phyloP scores from a whole-genome alignment of 2,888 invertebrate genomes.

The Linhomoeus sp. region DNA sequence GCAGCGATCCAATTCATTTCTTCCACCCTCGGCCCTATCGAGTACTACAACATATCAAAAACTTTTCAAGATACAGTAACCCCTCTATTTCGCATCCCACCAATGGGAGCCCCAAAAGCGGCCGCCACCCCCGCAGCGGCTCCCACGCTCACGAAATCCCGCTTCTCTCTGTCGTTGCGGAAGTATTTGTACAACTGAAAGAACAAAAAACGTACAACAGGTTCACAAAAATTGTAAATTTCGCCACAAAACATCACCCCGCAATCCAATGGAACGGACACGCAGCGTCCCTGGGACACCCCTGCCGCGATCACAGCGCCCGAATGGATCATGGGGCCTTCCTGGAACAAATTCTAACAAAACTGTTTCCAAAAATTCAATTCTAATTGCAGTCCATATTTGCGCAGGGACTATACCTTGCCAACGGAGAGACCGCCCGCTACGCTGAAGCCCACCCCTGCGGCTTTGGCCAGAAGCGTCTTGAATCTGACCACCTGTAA shows the following conservation, averaged over 20 bases:
- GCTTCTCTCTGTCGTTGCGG: constrained; percentile 84
- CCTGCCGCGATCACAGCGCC: constrained; percentile 93
- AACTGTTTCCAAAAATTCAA: constrained; percentile 29
- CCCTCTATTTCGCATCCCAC: constrained; percentile 33
- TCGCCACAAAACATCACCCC: constrained; percentile 18
- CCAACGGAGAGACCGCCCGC: constrained; percentile 87
- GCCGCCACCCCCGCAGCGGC: constrained; percentile 93
- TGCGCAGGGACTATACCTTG: too few relatives aligned
- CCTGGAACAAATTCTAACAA: constrained; percentile 37
- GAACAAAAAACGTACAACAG: background rate
- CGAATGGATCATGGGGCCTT: constrained; percentile 98
- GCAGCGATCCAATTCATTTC: too few relatives aligned
- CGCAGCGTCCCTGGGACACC: constrained; percentile 71
- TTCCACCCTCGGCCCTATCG: too few relatives aligned
- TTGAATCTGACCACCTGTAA: constrained; percentile 53
- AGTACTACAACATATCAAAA: too few relatives aligned
- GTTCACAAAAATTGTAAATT: background rate
- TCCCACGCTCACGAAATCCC: constrained; percentile 88
- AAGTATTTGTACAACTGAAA: constrained; percentile 58
- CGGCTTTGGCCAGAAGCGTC: constrained; percentile 67
- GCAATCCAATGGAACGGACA: constrained; percentile 24
- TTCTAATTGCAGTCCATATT: too few relatives aligned
- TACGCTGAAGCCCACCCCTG: constrained; percentile 80
- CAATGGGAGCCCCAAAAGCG: constrained; percentile 87
- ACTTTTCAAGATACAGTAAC: too few relatives aligned